These are phyloP conservation scores for Castor canadensis DNA, from an alignment of 2,113 vertebrate genomes.

Conservation along the genomic window DNA sequence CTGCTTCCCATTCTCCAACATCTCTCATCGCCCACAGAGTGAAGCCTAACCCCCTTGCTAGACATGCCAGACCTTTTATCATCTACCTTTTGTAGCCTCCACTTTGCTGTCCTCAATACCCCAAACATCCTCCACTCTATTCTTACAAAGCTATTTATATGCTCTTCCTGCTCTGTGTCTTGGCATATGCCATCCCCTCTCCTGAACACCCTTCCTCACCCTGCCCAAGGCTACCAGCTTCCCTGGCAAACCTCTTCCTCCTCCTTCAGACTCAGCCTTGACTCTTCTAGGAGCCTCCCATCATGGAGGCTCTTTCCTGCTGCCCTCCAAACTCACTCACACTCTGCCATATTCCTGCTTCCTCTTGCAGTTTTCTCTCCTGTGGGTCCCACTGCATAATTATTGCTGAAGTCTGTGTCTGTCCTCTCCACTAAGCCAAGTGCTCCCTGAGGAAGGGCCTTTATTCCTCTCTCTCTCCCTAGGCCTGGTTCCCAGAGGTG, in stretches of 20 bases:
- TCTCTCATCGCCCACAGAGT: background rate
- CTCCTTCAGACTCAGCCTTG: background rate
- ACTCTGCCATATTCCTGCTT: background rate
- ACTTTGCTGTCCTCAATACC: background rate
- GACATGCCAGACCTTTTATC: background rate
- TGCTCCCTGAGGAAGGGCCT: background rate
- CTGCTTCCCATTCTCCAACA: background rate
- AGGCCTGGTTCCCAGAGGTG: background rate
- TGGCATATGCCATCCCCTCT: background rate
- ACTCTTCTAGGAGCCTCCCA: background rate
- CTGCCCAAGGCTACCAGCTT: background rate
- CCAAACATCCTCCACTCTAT: background rate
- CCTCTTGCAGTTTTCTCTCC: background rate
- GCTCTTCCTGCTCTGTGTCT: background rate
- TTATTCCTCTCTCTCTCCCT: background rate
- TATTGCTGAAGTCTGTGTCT: background rate
- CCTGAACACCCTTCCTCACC: background rate
- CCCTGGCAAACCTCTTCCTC: background rate
- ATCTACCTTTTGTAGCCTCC: background rate
- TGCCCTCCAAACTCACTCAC: background rate
- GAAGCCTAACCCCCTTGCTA: background rate
- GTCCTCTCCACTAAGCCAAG: background rate
- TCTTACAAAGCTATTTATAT: background rate
- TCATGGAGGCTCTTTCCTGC: background rate
- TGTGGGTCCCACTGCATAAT: rapidly evolving